Evolutionary conservation across 2,888 invertebrate species (phyloP), one percentile per base, ranked within the genome.

Genomic region (Sericinus montela): DNA sequence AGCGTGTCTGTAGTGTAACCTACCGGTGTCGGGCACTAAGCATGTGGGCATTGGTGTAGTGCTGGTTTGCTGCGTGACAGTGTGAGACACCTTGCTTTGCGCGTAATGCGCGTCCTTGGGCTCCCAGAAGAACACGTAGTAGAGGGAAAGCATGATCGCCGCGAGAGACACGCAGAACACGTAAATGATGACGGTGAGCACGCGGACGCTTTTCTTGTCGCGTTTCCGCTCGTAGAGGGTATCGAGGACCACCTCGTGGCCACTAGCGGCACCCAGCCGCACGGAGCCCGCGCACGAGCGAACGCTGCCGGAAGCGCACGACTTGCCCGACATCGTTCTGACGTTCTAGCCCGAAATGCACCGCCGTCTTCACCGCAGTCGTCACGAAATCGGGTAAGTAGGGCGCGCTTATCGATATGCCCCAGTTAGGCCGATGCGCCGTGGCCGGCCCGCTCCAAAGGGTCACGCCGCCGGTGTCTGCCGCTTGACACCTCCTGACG

Each of bases 91-190:
- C 87, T 86, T 86, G 76, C 83, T 82, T 71, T 85, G 84, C 72
- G 82, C 82, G 67, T 86, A 82, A 48, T 82, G 86, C 73, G 87
- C 82, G 67, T 86, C 89, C 80, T 86, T 92, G 14, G 97, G 97
- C 80, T 96, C 94, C 97, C 98, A 98, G 76, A 98, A 92, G 86
- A 97, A 95, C 65, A 96, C 94, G 89, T 98, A 98, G 90, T 98
- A 98, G 44, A 97, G 91, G 10, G 97, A 97, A 58, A 98, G 91
- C 90, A 97, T 95, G 67, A 97, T 97, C 44, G 97, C 98, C 14
- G 97, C 97, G 69, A 97, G 90, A 37, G 97, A 98, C 63, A 98
- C 98, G 76, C 96, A 95, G 80, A 98, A 94, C 60, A 98, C 94
- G 87, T 98, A 98, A 45, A 97, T 95, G 67, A 97, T 92, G 60